Evolutionary conservation across 2,888 invertebrate species (phyloP).

Genomic region (Cabera pusaria): DNA sequence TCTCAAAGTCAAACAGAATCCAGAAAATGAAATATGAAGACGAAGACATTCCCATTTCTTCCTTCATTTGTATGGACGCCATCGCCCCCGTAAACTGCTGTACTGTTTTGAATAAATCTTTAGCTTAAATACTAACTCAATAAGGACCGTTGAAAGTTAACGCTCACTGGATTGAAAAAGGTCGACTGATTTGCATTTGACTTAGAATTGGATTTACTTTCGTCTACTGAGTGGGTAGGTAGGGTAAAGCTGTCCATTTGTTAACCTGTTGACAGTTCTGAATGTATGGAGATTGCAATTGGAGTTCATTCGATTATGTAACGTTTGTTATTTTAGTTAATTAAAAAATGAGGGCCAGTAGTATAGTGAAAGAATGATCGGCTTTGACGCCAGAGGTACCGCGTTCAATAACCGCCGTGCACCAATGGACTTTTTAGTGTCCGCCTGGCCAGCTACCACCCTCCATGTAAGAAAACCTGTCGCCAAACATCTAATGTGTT

Average conservation of each 20-base stretch:
- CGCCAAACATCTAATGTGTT: too few species aligned
- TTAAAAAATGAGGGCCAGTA: too few species aligned
- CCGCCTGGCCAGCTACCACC: too few species aligned
- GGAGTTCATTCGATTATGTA: background rate
- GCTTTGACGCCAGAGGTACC: too few species aligned
- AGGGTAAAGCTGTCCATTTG: slow-evolving; percentile 33
- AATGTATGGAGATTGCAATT: slow-evolving; percentile 1
- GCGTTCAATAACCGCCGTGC: too few species aligned
- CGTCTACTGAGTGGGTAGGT: slow-evolving; percentile 15
- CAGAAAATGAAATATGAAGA: slow-evolving; percentile 29
- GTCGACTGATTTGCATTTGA: slow-evolving; percentile 66
- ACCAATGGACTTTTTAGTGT: too few species aligned
- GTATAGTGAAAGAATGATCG: too few species aligned
- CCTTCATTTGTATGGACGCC: slow-evolving; percentile 61
- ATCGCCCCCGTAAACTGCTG: slow-evolving; percentile 49
- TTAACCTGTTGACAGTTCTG: slow-evolving; percentile 39
- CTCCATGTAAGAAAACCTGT: too few species aligned
- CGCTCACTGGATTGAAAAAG: slow-evolving; percentile 66
- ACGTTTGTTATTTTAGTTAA: too few species aligned
- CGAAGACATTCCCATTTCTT: slow-evolving; percentile 15
- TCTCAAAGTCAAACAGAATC: slow-evolving; percentile 11
- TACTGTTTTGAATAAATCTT: slow-evolving; percentile 74
- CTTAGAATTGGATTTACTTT: slow-evolving; percentile 31
- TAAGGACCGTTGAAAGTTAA: slow-evolving; percentile 60
- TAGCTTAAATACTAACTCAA: slow-evolving; percentile 70